Percentiles rank a stretch among this genome's conserved stretches.
phyloP scores from a whole-genome alignment of 2,888 invertebrate genomes.

The Plagiodera versicolora region DNA sequence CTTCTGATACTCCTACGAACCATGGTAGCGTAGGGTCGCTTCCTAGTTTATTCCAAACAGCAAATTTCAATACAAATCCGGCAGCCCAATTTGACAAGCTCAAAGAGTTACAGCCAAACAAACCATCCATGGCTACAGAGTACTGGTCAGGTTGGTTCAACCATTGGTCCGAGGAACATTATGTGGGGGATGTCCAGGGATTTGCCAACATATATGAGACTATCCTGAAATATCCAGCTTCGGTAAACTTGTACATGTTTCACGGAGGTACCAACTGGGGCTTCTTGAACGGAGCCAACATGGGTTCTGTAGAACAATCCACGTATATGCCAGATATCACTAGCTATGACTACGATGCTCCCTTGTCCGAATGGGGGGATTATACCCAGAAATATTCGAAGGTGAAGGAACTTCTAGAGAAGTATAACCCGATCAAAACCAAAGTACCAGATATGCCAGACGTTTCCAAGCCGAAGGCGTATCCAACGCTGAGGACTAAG shows the following conservation, averaged over 20 bases:
- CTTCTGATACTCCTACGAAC: slow-evolving; percentile 54
- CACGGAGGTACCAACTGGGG: slow-evolving; percentile 86
- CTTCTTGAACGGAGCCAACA: slow-evolving; percentile 56
- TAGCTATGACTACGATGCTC: slow-evolving; percentile 83
- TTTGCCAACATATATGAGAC: slow-evolving; percentile 30
- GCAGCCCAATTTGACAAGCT: slow-evolving; percentile 51
- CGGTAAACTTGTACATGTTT: slow-evolving; percentile 90
- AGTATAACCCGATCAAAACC: slow-evolving; percentile 47
- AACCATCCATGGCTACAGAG: slow-evolving; percentile 60
- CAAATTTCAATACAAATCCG: slow-evolving; percentile 56
- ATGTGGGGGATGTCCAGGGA: slow-evolving; percentile 31
- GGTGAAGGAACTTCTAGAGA: slow-evolving; percentile 61
- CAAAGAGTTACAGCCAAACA: slow-evolving; percentile 52
- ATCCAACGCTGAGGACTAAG: slow-evolving; percentile 46
- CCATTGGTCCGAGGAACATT: slow-evolving; percentile 55
- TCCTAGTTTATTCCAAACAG: slow-evolving; percentile 33
- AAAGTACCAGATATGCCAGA: slow-evolving; percentile 70
- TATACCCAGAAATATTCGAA: slow-evolving; percentile 72
- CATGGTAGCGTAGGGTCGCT: slow-evolving; percentile 35
- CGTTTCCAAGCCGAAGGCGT: slow-evolving; percentile 74
- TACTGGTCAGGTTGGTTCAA: slow-evolving; percentile 64
- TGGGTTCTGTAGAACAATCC: slow-evolving; percentile 28
- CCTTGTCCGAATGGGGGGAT: slow-evolving; percentile 84
- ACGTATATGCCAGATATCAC: slow-evolving; percentile 46
- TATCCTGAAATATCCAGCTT: slow-evolving; percentile 52